Evolutionary conservation across 2,797 vertebrate species (phyloP), one percentile per base, ranked within the genome.

Genomic region (Pseudomugil tenellus): DNA sequence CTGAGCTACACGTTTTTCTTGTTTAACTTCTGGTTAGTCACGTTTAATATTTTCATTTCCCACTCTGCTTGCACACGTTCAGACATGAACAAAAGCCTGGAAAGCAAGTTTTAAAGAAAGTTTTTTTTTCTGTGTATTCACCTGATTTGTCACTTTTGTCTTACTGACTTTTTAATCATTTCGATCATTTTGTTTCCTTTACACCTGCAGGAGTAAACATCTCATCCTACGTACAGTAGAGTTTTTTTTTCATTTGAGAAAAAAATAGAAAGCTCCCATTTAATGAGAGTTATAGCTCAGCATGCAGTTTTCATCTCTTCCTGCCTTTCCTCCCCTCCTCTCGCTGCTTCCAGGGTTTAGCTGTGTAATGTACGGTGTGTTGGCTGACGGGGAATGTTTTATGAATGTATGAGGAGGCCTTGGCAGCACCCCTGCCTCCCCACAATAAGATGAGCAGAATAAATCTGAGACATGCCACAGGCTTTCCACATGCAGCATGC

Each of bases 361-460:
- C 64, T 70, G 63, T 73, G 73, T 76, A 66, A 70, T 58, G 72
- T 70, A 74, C 43, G 61, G 23, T 69, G 70, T 79, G 85, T 83
- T 67, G 60, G 72, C 68, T 75, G 83, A 83, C 85, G 69, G 76
- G 54, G 58, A 70, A 78, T 79, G 79, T 68, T 91, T 91, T 89
- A 90, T 90, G 76, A 83, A 81, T 72, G 73, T 74, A 76, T 72
- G 69, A 80, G 82, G 64, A 83, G 88, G 84, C 82, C 86, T 86
- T 86, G 87, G 76, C 81, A 54, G 67, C 74, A 63, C 67, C 80
- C 67, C 80, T 69, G 74, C 74, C 72, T 69, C 75, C 67, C 58
- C 37, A 67, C 79, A 68, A 76, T 79, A 82, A 85, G 85, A 87
- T 86, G 84, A 86, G 84, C 83, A 69, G 87, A 86, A 91, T 91